Base-by-base conservation (phyloP, 2,797 vertebrate genomes). In the Pogoniulus pusillus region DNA sequence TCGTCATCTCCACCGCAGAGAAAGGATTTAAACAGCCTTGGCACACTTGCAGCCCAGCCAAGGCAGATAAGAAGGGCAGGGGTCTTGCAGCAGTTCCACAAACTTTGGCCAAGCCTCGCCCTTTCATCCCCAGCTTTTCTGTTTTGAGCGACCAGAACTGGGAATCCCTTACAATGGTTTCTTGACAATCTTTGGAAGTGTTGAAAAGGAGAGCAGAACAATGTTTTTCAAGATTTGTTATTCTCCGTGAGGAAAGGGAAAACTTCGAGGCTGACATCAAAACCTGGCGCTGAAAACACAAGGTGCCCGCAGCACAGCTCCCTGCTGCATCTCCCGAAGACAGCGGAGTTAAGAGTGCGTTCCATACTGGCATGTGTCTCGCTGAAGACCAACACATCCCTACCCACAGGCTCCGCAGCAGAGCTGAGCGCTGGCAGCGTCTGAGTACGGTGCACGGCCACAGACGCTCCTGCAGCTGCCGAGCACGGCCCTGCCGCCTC, bases 341-440 rank as follows among this genome's bases (percentile, higher is more conserved):
- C 66, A 23, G 3, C 4, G 0, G 1, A 27, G 58, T 7, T 0
- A 5, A 22, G 49, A 32, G 16, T 10, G 11, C 27, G 35, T 20
- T 1, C 16, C 24, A 0, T 4, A 12, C 54, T 39, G 47, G 1
- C 2, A 1, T 0, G 5, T 23, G 5, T 5, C 2, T 5, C 2
- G 19, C 43, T 8, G 43, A 8, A 27, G 4, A 13, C 34, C 10
- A 2, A 23, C 1, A 4, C 12, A 2, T 15, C 17, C 0, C 65
- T 7, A 18, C 16, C 37, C 1, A 0, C 7, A 6, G 57, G 43
- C 62, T 4, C 43, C 4, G 5, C 12, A 35, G 9, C 57, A 12
- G 12, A 12, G 17, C 37, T 4, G 2, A 17, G 24, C 0, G 19
- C 39, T 5, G 5, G 22, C 35, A 2, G 6, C 0, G 3, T 0